phyloP scores from a whole-genome alignment of 2,888 invertebrate species.

The Odontothrips loti region DNA sequence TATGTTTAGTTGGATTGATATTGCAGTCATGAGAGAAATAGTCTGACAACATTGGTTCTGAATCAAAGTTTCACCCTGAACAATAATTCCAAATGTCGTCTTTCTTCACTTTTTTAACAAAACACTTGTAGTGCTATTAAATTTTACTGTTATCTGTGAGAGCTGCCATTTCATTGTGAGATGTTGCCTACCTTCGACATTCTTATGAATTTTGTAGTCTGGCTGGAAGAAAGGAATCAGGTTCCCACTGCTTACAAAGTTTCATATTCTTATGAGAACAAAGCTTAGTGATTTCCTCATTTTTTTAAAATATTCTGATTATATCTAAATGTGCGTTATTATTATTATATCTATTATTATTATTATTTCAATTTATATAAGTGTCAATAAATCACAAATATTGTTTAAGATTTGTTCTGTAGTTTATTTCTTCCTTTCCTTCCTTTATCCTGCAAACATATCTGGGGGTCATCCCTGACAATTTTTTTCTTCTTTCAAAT shows the following conservation, averaged over 20 bases:
- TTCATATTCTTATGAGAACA: slow-evolving; percentile 16
- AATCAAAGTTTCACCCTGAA: not conserved
- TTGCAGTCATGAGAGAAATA: slow-evolving; percentile 23
- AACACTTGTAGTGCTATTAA: not conserved
- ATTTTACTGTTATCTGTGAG: not conserved
- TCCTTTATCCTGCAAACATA: not conserved
- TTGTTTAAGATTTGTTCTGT: slow-evolving; percentile 13
- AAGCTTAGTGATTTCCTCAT: not conserved
- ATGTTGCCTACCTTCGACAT: not conserved
- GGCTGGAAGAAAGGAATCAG: not conserved
- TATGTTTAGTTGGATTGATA: not conserved
- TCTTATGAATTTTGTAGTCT: not conserved
- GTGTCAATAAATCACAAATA: slow-evolving; percentile 27
- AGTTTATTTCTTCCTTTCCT: not conserved
- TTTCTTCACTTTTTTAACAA: too few relatives aligned
- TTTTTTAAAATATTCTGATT: slow-evolving; percentile 17
- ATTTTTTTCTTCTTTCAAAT: not conserved
- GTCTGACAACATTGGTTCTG: not conserved
- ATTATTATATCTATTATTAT: slow-evolving; percentile 21
- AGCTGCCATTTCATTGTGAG: not conserved
- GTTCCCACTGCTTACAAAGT: not conserved
- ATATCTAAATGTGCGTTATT: slow-evolving; percentile 21
- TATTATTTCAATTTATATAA: slow-evolving; percentile 26
- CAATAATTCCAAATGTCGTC: not conserved
- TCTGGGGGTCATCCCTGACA: too few relatives aligned